A percentile compares a stretch with the other conserved stretches of the same genome.
Conservation (phyloP, 2,797 vertebrate species). For the Macropodus opercularis region DNA sequence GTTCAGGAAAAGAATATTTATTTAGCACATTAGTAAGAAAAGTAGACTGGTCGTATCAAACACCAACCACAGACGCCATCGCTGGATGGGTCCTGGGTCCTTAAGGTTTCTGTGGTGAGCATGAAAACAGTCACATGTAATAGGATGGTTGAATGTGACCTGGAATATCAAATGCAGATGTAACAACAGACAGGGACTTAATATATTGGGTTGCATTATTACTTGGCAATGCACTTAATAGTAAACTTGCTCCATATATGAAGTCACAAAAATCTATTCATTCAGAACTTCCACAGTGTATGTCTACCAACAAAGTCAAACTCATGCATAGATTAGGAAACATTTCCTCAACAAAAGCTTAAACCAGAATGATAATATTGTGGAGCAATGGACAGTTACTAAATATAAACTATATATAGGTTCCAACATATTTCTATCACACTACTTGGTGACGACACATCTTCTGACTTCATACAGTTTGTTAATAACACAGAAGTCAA, state of each 20-base stretch:
- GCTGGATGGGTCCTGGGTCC: constrained; percentile 30
- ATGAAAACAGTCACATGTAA: constrained; percentile 20
- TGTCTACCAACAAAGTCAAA: constrained; percentile 27
- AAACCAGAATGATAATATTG: constrained; percentile 29
- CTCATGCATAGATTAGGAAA: constrained; percentile 32
- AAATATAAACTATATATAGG: constrained; percentile 7
- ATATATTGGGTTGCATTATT: background rate
- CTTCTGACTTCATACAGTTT: constrained; percentile 17
- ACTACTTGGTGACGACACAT: constrained; percentile 6
- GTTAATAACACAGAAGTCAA: constrained; percentile 35
- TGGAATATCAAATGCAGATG: constrained; percentile 20
- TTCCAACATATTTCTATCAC: background rate
- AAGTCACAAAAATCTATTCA: constrained; percentile 19
- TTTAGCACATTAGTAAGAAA: constrained; percentile 59
- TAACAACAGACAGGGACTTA: constrained; percentile 1
- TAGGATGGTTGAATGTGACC: background rate
- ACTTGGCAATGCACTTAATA: constrained; percentile 11
- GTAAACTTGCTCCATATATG: constrained; percentile 32
- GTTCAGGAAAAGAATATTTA: constrained; percentile 58
- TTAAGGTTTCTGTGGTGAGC: constrained; percentile 59
- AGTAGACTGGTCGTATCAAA: constrained; percentile 38
- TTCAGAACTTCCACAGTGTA: constrained; percentile 8
- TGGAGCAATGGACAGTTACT: constrained; percentile 8
- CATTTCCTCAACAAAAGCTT: constrained; percentile 34
- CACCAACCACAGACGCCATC: constrained; percentile 40